These are phyloP conservation scores for Nicator chloris DNA, from an alignment of 2,113 vertebrate genomes.

Conservation along the genomic window DNA sequence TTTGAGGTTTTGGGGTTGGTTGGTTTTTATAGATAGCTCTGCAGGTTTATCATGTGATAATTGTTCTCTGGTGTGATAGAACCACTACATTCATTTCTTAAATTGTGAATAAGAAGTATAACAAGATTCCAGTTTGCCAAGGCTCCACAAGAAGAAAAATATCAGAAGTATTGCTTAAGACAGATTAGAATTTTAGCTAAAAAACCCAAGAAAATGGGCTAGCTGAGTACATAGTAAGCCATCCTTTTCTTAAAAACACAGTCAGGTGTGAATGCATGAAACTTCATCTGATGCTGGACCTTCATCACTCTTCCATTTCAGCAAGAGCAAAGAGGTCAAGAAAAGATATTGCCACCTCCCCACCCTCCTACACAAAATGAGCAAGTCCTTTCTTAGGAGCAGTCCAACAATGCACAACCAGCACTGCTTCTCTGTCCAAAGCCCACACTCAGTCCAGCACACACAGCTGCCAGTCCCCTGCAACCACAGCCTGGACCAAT, in stretches of 20 bases:
- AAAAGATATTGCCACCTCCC: background rate
- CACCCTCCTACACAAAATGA: background rate
- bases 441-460: background rate
- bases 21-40: background rate
- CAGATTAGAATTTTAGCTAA: background rate
- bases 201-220: background rate
- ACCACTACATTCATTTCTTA: fast-evolving
- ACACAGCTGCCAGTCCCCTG: background rate
- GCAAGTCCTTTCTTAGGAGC: background rate
- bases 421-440: background rate
- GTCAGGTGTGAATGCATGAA: background rate
- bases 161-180: background rate
- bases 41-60: background rate
- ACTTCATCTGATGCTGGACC: background rate
- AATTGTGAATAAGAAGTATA: background rate
- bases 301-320: background rate
- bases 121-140: background rate
- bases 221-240: background rate
- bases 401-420: background rate
- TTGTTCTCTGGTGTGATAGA: background rate
- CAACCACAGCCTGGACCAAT: background rate
- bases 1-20: background rate
- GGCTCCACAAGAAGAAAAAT: background rate
- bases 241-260: background rate
- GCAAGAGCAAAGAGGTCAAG: background rate